Percentiles rank a stretch among this genome's conserved stretches.
Evolutionary conservation across 2,888 invertebrate species (phyloP).

Genomic region (Caenorhabditis parvicauda): DNA sequence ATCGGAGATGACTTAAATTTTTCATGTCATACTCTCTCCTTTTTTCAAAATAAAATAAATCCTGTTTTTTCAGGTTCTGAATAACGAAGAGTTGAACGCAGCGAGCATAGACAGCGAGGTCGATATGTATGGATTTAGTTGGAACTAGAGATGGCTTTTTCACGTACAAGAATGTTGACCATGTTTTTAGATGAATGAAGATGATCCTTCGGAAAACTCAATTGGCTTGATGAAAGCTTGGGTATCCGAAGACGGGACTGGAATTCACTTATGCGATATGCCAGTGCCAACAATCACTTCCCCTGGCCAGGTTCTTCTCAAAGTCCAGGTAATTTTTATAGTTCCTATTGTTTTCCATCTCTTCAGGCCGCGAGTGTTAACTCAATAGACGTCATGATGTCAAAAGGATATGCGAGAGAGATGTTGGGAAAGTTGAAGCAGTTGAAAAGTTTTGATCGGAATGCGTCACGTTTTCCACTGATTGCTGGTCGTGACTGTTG

Average conservation of each 20-base stretch:
- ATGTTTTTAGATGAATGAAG: no score
- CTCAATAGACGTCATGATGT: constrained; percentile 84
- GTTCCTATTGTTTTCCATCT: no score
- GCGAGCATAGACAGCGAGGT: no score
- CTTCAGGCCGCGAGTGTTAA: constrained; percentile 83
- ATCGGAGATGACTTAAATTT: no score
- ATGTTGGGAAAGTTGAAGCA: constrained; percentile 72
- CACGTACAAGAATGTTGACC: no score
- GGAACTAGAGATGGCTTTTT: no score
- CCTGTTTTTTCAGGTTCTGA: no score
- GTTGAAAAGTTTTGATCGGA: constrained; percentile 37
- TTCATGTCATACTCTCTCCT: no score
- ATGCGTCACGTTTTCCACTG: constrained; percentile 72
- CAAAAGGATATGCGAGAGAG: constrained; percentile 79
- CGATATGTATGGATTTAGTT: no score
- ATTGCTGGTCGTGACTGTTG: constrained; percentile 86
- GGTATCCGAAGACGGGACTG: constrained; percentile 30
- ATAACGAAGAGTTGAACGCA: no score
- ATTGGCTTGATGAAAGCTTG: constrained; percentile 41
- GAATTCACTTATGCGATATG: constrained; percentile 31
- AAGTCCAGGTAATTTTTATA: constrained; percentile 74
- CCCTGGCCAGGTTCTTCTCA: constrained; percentile 78
- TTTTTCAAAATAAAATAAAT: no score
- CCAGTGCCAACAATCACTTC: constrained; percentile 58
- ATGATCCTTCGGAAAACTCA: no score